Evolutionary conservation across 2,113 vertebrate genomes (phyloP).

Genomic region (Syrrhaptes paradoxus): DNA sequence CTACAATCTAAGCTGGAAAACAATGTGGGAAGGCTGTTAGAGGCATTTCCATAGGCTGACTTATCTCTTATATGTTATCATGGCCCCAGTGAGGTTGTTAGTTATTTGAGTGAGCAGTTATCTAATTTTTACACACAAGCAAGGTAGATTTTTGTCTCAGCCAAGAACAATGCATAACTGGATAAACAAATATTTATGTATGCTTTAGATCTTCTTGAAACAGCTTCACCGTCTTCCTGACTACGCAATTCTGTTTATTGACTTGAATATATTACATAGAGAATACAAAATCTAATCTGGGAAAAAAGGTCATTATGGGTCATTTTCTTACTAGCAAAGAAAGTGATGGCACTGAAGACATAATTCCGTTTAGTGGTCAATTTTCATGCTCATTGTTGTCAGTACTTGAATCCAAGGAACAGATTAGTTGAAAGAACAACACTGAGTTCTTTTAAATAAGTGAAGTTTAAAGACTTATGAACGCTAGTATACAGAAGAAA

Average conservation of each 20-base stretch:
- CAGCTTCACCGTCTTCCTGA: neutral
- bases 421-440: neutral
- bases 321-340: neutral
- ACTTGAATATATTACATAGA: neutral
- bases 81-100: neutral
- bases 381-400: neutral
- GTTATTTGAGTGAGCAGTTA: neutral
- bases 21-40: neutral
- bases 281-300: neutral
- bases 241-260: neutral
- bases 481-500: neutral
- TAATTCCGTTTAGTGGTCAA: neutral
- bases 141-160: neutral
- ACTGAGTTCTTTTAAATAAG: neutral
- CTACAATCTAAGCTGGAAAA: neutral
- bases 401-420: neutral
- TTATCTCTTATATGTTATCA: neutral
- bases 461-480: neutral
- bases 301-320: neutral
- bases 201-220: neutral
- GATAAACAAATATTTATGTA: neutral
- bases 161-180: neutral
- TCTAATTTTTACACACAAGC: neutral
- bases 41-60: neutral
- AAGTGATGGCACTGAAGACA: neutral